Evolutionary conservation across 1,140 invertebrate species (phyloP).

Genomic region (Mercenaria mercenaria): DNA sequence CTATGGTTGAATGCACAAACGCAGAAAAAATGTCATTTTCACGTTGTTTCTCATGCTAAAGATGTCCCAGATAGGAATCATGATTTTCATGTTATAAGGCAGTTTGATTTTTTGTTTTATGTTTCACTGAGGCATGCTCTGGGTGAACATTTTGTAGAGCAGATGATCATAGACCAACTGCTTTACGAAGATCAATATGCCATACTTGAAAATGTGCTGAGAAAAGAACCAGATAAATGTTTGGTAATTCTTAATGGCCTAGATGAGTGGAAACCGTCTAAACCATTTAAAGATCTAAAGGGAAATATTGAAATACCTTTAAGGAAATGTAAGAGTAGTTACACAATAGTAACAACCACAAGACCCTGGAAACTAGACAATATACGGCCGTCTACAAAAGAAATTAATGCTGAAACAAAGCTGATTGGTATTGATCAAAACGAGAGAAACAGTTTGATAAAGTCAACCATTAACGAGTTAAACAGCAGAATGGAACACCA

Average conservation of each 20-base stretch:
- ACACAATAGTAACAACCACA: neutral
- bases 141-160: neutral
- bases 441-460: neutral
- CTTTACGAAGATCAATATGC: neutral
- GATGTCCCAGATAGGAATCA: no score
- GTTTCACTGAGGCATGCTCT: neutral
- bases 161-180: neutral
- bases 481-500: neutral
- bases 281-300: no score
- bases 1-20: no score
- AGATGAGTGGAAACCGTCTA: neutral
- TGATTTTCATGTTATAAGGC: neutral
- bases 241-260: neutral
- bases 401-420: neutral
- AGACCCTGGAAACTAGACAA: neutral
- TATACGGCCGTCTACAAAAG: no score
- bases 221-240: neutral
- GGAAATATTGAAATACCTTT: no score
- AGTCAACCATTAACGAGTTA: neutral
- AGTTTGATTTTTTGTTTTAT: neutral
- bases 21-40: no score
- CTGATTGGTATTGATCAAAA: neutral
- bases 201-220: neutral
- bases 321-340: neutral
- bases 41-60: no score